These are phyloP conservation scores for Allophyes oxyacanthae DNA, from an alignment of 2,888 invertebrate genomes.

Conservation along the genomic window DNA sequence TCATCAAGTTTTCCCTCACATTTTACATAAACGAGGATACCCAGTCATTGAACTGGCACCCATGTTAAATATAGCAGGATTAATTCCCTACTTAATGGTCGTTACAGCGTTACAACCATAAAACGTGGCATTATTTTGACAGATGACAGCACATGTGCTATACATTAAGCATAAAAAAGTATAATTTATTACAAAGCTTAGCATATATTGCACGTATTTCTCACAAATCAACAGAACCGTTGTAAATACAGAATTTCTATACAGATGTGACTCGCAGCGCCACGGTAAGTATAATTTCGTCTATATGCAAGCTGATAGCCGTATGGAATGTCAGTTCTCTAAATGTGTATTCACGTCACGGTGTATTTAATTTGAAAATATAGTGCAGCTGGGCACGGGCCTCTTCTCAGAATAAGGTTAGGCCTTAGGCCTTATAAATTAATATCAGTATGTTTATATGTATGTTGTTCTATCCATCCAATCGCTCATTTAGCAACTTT, in stretches of 20 bases:
- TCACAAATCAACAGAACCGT: constrained; percentile 18
- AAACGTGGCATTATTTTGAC: constrained; percentile 17
- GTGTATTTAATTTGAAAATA: too few relatives aligned
- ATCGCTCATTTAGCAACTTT: too few relatives aligned
- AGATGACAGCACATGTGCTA: constrained; percentile 1
- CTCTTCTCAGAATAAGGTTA: too few relatives aligned
- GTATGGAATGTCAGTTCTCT: background rate
- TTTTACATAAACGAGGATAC: too few relatives aligned
- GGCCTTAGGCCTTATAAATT: too few relatives aligned
- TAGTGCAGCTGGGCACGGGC: too few relatives aligned
- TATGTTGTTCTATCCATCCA: too few relatives aligned
- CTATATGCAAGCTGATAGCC: constrained; percentile 5
- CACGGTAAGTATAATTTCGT: background rate
- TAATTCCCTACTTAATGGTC: background rate
- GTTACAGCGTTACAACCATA: constrained; percentile 10
- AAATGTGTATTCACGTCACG: background rate
- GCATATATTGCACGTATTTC: constrained; percentile 26
- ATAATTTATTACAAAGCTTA: constrained; percentile 17
- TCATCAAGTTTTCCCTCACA: too few relatives aligned
- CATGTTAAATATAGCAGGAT: background rate
- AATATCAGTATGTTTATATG: too few relatives aligned
- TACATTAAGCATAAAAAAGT: constrained; percentile 11
- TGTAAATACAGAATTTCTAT: constrained; percentile 41
- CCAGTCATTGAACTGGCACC: too few relatives aligned
- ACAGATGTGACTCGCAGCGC: constrained; percentile 22